These are phyloP conservation scores for Itoplectis maculator DNA, from an alignment of 2,888 invertebrate genomes.

Conservation along the genomic window DNA sequence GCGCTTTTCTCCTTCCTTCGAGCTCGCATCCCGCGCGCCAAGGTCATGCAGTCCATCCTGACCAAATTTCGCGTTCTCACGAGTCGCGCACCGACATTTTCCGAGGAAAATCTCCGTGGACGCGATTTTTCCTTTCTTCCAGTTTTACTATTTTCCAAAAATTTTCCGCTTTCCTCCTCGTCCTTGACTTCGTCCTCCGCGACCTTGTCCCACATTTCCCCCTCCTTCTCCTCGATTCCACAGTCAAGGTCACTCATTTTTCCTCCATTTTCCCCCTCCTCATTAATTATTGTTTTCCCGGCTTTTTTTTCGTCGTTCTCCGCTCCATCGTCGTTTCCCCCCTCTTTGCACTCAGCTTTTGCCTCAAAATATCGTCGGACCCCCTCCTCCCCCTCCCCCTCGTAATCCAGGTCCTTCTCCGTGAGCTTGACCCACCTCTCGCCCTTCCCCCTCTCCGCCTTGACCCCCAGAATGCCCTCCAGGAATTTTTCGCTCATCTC, in stretches of 20 bases:
- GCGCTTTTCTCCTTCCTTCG: constrained; percentile 58
- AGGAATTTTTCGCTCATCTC: constrained; percentile 46
- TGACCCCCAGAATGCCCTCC: constrained; percentile 52
- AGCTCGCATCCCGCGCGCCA: constrained; percentile 58
- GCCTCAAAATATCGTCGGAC: background rate
- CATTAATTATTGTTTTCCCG: background rate
- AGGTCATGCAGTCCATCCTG: constrained; percentile 58
- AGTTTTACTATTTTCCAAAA: no score
- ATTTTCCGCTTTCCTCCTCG: background rate
- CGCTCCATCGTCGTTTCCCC: background rate
- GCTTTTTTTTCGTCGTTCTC: background rate
- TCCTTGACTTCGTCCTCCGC: background rate
- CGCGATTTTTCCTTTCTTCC: constrained; percentile 18
- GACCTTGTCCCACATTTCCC: no score
- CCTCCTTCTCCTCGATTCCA: background rate
- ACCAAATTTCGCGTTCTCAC: constrained; percentile 58
- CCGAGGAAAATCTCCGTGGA: constrained; percentile 5
- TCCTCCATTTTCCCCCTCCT: background rate
- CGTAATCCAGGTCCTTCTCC: constrained; percentile 12
- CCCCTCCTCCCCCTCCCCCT: background rate
- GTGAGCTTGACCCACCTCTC: constrained; percentile 52
- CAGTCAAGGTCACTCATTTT: no score
- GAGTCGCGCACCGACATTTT: constrained; percentile 39
- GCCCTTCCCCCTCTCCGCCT: constrained; percentile 48
- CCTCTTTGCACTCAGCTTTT: background rate